Evolutionary conservation across 2,113 vertebrate species (phyloP), one percentile per base, ranked within the genome.

Genomic region (Cromileptes altivelis): DNA sequence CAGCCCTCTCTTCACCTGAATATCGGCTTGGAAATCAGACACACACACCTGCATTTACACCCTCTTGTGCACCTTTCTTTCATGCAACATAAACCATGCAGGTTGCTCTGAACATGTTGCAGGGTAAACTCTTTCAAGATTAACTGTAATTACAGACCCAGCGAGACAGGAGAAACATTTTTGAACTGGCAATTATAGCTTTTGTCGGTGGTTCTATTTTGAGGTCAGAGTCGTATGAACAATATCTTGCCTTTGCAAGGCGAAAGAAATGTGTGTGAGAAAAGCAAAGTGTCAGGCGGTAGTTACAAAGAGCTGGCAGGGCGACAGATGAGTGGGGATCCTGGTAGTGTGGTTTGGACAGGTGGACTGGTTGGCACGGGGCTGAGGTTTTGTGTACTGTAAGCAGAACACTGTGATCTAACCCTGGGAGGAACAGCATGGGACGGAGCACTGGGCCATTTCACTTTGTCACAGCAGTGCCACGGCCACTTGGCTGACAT

Each of bases 401-500:
- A 85, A 89, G 78, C 82, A 85, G 69, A 75, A 80, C 78, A 64
- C 77, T 89, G 84, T 85, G 89, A 75, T 83, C 87, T 68, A 56
- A 65, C 65, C 53, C 58, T 37, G 23, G 56, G 60, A 61, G 78
- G 45, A 80, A 64, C 80, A 78, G 85, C 85, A 78, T 58, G 60
- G 61, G 70, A 85, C 45, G 0, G 73, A 73, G 70, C 65, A 19
- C 70, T 11, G 27, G 71, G 81, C 58, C 81, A 88, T 88, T 91
- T 83, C 68, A 78, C 75, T 68, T 74, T 90, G 91, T 88, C 88
- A 80, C 74, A 67, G 80, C 69, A 3, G 68, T 67, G 70, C 75
- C 73, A 47, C 47, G 27, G 85, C 85, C 89, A 75, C 88, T 87
- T 76, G 81, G 82, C 71, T 71, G 76, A 91, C 94, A 94, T 94